Evolutionary conservation across 2,888 invertebrate species (phyloP).

Genomic region (Caenorhabditis angaria): DNA sequence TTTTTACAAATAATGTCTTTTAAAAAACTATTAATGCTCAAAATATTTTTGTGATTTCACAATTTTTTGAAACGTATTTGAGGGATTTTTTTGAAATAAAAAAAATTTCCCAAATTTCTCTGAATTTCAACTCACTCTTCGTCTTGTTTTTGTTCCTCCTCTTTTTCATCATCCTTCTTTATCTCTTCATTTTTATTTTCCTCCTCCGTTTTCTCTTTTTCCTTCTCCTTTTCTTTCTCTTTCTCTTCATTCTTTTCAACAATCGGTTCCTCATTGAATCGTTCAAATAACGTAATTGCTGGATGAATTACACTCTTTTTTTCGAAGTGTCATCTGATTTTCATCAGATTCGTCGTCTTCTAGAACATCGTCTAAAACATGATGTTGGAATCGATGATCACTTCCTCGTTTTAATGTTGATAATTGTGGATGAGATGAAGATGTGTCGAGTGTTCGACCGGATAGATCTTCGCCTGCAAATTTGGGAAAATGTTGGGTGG

Average conservation of each 20-base stretch:
- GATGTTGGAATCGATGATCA: conserved; percentile 47
- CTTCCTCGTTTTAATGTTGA: conserved; percentile 27
- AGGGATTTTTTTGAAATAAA: too few relatives aligned
- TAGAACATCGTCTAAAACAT: conserved; percentile 51
- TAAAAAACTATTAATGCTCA: too few relatives aligned
- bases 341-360: conserved; percentile 52
- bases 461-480: conserved; percentile 16
- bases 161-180: too few relatives aligned
- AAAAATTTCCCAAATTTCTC: too few relatives aligned
- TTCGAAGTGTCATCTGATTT: conserved; percentile 27
- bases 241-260: conserved; percentile 14
- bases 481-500: not conserved
- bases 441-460: conserved; percentile 12
- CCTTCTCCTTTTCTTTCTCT: conserved; percentile 9
- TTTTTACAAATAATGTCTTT: too few relatives aligned
- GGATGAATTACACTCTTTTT: conserved; percentile 37
- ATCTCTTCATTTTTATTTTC: too few relatives aligned
- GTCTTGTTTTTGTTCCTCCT: too few relatives aligned
- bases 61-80: too few relatives aligned
- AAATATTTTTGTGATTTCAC: too few relatives aligned
- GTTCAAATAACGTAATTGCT: conserved; percentile 36
- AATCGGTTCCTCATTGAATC: conserved; percentile 21
- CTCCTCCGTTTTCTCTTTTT: conserved; percentile 3
- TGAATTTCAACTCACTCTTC: too few relatives aligned
- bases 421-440: conserved; percentile 22